Evolutionary conservation across 2,888 invertebrate genomes (phyloP), one percentile per base, ranked within the genome.

Genomic region (Spilosoma lubricipeda): DNA sequence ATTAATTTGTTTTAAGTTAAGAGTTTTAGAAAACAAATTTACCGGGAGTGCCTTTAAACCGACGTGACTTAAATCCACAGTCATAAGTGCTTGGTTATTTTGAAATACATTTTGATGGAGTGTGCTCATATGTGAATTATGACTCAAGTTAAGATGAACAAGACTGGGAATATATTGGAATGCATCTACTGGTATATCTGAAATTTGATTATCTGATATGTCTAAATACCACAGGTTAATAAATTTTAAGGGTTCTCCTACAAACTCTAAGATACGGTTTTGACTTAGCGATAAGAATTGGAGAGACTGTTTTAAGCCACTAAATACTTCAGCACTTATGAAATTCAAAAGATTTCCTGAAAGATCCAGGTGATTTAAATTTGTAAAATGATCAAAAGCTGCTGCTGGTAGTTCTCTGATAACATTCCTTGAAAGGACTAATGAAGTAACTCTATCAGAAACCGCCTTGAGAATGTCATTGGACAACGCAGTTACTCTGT

Each of bases 401-500:
- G 97, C 97, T 0, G 97, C 91, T 0, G 98, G 98, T 75, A 99
- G 95, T 94, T 99, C 98, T 70, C 98, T 96, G 59, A 99, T 98
- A 3, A 99, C 97, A 91, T 99, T 99, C 79, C 98, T 97, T 0
- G 98, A 97, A 48, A 99, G 94, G 0, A 97, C 97, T 73, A 99
- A 93, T 3, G 96, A 96, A n/a, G 97, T 97, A 0, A 97, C 97
- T 87, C 97, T 96, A 74, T 97, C 97, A 0, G 98, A 97, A 64
- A 98, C 96, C 0, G 98, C 97, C 77, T 97, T 96, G 1, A 98
- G 94, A 77, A 98, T 97, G 83, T 98, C 98, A 15, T 97, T 97
- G 0, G 98, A 98, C 66, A 98, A 91, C 0, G 98, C 98, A 0
- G 98, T 98, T 8, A 99, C 98, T 82, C 98, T 96, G 91, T 99